phyloP scores from a whole-genome alignment of 2,797 vertebrate genomes.

The Eurystomus glaucurus region DNA sequence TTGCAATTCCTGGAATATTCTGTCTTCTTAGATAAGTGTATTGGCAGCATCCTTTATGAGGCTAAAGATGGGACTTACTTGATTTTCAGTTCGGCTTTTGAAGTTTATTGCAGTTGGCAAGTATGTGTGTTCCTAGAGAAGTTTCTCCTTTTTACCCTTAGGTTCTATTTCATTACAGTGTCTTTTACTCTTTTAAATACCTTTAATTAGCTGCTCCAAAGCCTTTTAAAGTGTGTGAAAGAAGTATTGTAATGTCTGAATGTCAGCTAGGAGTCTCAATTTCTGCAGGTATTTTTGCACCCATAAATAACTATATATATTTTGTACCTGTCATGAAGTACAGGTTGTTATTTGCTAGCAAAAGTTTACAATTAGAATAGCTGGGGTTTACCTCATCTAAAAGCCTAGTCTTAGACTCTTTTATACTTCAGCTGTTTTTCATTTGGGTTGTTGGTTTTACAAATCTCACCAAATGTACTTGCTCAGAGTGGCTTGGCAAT shows the following conservation, averaged over 20 bases:
- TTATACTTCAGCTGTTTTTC: not conserved
- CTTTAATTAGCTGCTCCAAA: constrained; percentile 42
- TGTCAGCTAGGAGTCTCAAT: not conserved
- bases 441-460: not conserved
- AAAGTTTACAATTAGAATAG: not conserved
- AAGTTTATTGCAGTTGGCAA: constrained; percentile 43
- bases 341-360: not conserved
- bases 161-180: constrained; percentile 21
- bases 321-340: constrained; percentile 9
- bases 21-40: not conserved
- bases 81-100: constrained; percentile 27
- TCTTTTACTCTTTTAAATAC: constrained; percentile 36
- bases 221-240: not conserved
- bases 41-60: not conserved
- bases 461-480: not conserved
- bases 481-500: not conserved
- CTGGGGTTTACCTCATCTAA: not conserved
- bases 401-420: not conserved
- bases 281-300: constrained; percentile 10
- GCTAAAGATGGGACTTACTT: constrained; percentile 24
- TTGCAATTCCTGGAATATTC: not conserved
- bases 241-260: not conserved
- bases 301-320: not conserved
- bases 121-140: not conserved
- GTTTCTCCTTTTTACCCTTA: constrained; percentile 11